Percentiles rank a stretch among this genome's conserved stretches.
Conservation (phyloP, 2,888 invertebrate genomes). For the Catocala sponsa region DNA sequence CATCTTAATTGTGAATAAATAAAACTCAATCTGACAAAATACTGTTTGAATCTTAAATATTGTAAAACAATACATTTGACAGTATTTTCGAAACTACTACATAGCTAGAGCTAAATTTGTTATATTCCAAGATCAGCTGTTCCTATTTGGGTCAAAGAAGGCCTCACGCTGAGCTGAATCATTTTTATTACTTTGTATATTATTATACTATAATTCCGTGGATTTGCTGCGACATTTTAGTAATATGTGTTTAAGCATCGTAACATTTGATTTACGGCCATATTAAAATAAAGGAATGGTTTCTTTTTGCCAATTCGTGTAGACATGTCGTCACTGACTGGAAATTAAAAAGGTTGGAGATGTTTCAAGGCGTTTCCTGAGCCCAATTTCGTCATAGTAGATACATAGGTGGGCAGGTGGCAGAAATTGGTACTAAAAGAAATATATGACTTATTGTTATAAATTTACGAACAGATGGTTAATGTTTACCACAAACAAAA, state of each 20-base stretch:
- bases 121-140: slow-evolving; percentile 31
- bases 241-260: slow-evolving; percentile 28
- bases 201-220: slow-evolving; percentile 8
- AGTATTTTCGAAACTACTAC: too few species aligned
- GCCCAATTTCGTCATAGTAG: slow-evolving; percentile 1
- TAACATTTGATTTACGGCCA: slow-evolving; percentile 33
- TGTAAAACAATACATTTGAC: too few species aligned
- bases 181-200: slow-evolving; percentile 33
- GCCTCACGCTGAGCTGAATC: slow-evolving; percentile 28
- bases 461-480: too few species aligned
- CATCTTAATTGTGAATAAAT: too few species aligned
- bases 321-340: neutral
- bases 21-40: too few species aligned
- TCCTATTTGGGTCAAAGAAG: slow-evolving; percentile 60
- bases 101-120: too few species aligned
- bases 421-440: neutral
- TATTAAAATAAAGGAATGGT: slow-evolving; percentile 23
- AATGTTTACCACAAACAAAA: too few species aligned
- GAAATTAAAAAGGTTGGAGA: neutral
- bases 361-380: slow-evolving; percentile 1
- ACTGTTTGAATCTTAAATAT: too few species aligned
- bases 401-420: neutral
- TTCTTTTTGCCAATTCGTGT: slow-evolving; percentile 17
- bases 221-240: slow-evolving; percentile 22
- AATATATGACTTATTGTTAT: neutral